Percentiles rank a stretch among this genome's conserved stretches.
Evolutionary conservation across 1,140 invertebrate species (phyloP).

Genomic region (Drosophila miranda): DNA sequence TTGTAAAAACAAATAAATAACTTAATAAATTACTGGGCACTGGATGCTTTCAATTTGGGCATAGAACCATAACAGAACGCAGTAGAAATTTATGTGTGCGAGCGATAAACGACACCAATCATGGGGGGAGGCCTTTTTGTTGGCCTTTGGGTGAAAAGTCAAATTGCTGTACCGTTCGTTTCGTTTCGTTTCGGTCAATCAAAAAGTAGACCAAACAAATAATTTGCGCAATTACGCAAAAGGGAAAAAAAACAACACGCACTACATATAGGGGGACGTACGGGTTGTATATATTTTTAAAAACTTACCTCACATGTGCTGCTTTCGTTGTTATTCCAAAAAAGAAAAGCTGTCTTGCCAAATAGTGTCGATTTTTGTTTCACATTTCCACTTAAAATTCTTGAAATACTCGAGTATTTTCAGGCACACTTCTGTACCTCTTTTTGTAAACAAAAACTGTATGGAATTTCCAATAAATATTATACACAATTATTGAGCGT

Average conservation of each 20-base stretch:
- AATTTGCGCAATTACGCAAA: slow-evolving; percentile 75
- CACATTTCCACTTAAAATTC: slow-evolving; percentile 68
- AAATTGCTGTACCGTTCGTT: slow-evolving; percentile 52
- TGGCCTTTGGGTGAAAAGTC: slow-evolving; percentile 69
- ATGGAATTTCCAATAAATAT: slow-evolving; percentile 26
- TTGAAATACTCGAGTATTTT: slow-evolving; percentile 47
- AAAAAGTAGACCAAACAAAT: slow-evolving; percentile 78
- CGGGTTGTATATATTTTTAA: slow-evolving; percentile 17
- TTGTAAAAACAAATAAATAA: slow-evolving; percentile 45
- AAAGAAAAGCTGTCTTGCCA: slow-evolving; percentile 32
- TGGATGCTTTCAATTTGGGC: slow-evolving; percentile 61
- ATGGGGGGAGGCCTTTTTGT: slow-evolving; percentile 3
- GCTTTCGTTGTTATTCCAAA: slow-evolving; percentile 17
- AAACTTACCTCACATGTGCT: slow-evolving; percentile 49
- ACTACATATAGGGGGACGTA: neutral
- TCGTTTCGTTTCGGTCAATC: slow-evolving; percentile 50
- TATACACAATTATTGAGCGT: slow-evolving; percentile 19
- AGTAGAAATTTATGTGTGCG: neutral
- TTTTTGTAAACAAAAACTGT: slow-evolving; percentile 50
- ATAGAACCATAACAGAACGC: slow-evolving; percentile 54
- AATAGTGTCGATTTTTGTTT: slow-evolving; percentile 43
- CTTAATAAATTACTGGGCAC: slow-evolving; percentile 27
- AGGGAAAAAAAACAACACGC: slow-evolving; percentile 12
- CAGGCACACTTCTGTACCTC: neutral
- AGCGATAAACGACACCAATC: slow-evolving; percentile 55